These are phyloP conservation scores for Heterotis niloticus DNA, from an alignment of 2,113 vertebrate genomes.

Conservation along the genomic window DNA sequence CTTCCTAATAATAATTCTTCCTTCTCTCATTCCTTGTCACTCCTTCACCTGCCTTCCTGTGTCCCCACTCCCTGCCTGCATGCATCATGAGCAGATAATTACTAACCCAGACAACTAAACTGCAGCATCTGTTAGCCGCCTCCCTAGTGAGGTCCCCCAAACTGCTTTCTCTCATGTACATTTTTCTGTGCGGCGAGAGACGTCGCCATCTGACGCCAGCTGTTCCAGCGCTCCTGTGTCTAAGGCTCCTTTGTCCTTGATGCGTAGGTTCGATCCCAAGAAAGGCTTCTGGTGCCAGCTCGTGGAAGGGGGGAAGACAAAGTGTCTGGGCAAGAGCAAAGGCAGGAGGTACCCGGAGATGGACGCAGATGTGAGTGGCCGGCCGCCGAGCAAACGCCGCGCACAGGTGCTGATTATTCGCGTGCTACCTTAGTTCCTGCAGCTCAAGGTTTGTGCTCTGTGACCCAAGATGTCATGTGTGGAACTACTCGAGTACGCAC, in stretches of 20 bases:
- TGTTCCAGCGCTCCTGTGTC: neutral
- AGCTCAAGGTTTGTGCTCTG: too few species aligned
- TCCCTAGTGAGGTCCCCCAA: constrained; percentile 1
- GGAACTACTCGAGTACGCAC: too few species aligned
- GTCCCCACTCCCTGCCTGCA: neutral
- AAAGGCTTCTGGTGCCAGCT: constrained; percentile 98
- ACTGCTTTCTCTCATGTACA: neutral
- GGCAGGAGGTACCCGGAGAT: constrained; percentile 92
- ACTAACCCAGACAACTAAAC: constrained; percentile 17
- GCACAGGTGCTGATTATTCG: too few species aligned
- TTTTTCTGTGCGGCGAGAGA: neutral
- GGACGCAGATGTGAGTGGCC: constrained; percentile 77
- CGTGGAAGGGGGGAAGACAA: constrained; percentile 89
- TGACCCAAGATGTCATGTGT: too few species aligned
- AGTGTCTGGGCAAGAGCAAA: constrained; percentile 97
- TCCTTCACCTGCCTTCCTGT: neutral
- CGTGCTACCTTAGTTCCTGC: too few species aligned
- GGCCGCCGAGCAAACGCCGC: neutral
- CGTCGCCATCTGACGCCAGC: neutral
- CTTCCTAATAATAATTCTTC: neutral
- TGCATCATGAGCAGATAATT: constrained; percentile 20
- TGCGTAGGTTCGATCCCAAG: constrained; percentile 85
- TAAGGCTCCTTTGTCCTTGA: neutral
- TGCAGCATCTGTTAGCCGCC: constrained; percentile 19
- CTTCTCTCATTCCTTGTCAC: neutral